These are phyloP conservation scores for Ctenodactylus gundi DNA, from an alignment of 2,113 vertebrate genomes.

Conservation along the genomic window DNA sequence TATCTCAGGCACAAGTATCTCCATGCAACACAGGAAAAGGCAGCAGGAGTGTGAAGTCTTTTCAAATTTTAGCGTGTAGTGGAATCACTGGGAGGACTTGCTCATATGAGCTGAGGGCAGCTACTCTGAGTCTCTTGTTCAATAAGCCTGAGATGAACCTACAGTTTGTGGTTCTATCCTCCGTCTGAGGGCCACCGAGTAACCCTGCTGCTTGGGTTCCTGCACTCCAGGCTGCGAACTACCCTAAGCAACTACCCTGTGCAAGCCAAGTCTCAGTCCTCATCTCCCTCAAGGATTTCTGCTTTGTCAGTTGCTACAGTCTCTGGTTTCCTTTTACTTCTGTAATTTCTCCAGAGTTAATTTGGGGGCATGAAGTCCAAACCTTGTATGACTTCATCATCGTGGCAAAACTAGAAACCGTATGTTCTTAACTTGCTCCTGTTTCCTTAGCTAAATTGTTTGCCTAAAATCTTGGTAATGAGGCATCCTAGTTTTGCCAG, in stretches of 20 bases:
- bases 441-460: conserved; percentile 34
- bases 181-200: neutral
- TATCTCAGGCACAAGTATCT: no score
- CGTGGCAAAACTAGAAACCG: neutral
- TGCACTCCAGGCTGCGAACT: neutral
- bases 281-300: neutral
- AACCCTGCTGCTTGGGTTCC: neutral
- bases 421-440: neutral
- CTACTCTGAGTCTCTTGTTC: neutral
- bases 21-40: neutral
- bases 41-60: neutral
- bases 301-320: neutral
- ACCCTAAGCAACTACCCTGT: neutral
- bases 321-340: neutral
- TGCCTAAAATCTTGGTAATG: neutral
- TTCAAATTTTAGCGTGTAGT: neutral
- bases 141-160: neutral
- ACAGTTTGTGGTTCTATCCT: neutral
- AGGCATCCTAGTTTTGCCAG: neutral
- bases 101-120: neutral
- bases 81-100: neutral
- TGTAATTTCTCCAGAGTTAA: neutral
- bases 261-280: neutral
- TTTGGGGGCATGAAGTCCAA: neutral
- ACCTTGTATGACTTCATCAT: conserved; percentile 27